Conservation (phyloP, 1,140 invertebrate genomes). For the Diuraphis noxia region DNA sequence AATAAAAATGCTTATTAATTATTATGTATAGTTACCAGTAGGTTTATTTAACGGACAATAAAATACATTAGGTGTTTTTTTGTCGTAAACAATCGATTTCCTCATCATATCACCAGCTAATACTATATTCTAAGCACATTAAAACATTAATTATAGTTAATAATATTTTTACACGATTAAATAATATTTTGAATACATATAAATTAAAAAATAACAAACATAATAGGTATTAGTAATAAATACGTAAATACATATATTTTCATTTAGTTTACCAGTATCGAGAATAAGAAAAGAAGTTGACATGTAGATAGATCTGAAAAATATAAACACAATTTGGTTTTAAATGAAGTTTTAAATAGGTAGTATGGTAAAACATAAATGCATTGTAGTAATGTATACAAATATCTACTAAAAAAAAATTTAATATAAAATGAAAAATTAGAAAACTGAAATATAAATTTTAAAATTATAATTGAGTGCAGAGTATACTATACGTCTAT, state of each 20-base stretch:
- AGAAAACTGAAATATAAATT: not conserved
- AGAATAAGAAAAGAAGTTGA: conserved; percentile 22
- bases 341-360: not conserved
- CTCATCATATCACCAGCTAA: conserved; percentile 74
- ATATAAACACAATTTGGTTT: not conserved
- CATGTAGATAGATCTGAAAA: conserved; percentile 26
- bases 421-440: not conserved
- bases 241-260: not conserved
- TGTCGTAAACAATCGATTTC: conserved; percentile 81
- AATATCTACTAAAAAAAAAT: not conserved
- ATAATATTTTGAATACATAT: not conserved
- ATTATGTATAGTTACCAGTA: conserved; percentile 60
- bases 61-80: conserved; percentile 81
- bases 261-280: conserved; percentile 18
- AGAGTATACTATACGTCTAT: too few relatives aligned
- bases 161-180: not conserved
- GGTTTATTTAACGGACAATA: conserved; percentile 81
- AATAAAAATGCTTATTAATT: not conserved
- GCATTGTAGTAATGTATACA: too few relatives aligned
- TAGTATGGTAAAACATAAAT: not conserved
- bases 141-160: not conserved
- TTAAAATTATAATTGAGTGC: not conserved
- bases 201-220: not conserved
- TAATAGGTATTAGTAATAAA: not conserved
- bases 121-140: conserved; percentile 55